Conservation (phyloP, 2,113 vertebrate genomes). For the Sphaerodactylus townsendi region DNA sequence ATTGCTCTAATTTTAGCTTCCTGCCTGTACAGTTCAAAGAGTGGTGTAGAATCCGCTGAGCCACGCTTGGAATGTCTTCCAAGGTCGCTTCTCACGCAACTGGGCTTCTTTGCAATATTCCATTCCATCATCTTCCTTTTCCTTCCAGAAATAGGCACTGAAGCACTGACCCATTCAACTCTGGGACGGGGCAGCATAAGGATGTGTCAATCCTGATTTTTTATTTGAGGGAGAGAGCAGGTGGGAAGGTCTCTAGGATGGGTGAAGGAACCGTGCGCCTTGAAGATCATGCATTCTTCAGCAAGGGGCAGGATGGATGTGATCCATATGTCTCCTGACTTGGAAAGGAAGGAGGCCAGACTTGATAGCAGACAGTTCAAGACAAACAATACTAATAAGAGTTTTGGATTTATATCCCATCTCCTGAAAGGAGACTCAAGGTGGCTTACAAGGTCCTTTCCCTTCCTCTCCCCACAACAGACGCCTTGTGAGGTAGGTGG, state of each 20-base stretch:
- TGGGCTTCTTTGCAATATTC: neutral
- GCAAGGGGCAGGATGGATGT: neutral
- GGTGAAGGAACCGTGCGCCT: neutral
- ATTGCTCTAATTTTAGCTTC: neutral
- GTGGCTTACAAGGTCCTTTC: no score
- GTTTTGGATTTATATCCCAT: no score
- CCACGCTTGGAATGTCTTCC: neutral
- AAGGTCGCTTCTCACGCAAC: neutral
- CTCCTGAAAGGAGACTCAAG: no score
- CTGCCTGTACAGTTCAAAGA: neutral
- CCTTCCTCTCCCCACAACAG: no score
- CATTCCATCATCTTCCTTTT: neutral
- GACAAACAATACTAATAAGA: no score
- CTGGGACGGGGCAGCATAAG: neutral
- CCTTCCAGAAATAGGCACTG: slow-evolving; percentile 28
- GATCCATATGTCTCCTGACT: neutral
- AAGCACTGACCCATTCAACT: neutral
- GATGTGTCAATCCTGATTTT: neutral
- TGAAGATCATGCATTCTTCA: neutral
- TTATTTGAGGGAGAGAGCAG: slow-evolving; percentile 14
- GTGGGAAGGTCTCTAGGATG: neutral
- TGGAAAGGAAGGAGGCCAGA: neutral
- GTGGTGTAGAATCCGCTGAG: slow-evolving; percentile 8
- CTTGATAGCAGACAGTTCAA: neutral
- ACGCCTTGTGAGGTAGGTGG: no score